Conservation (phyloP, 2,888 invertebrate species). For the Amaurobius ferox region DNA sequence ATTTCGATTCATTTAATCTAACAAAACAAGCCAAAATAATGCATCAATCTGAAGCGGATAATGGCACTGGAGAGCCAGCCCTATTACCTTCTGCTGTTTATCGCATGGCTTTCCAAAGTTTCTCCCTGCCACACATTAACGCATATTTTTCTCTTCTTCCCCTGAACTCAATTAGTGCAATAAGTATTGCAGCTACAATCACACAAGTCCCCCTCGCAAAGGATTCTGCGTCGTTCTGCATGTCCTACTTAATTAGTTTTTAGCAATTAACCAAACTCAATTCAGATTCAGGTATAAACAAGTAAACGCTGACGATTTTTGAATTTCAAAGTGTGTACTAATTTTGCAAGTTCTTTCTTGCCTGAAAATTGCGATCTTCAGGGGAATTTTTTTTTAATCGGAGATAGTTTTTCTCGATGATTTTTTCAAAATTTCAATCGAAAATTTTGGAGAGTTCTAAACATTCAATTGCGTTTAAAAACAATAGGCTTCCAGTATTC, state of each 20-base stretch:
- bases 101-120: constrained; percentile 4
- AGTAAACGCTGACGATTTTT: no score
- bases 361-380: no score
- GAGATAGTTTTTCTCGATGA: no score
- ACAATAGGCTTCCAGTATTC: no score
- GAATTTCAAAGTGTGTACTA: no score
- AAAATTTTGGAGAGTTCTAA: no score
- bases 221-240: neutral
- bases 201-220: neutral
- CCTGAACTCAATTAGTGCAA: neutral
- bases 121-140: constrained; percentile 1
- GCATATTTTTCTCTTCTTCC: constrained; percentile 3
- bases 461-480: no score
- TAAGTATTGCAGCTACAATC: neutral
- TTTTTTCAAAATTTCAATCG: no score
- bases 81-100: constrained; percentile 8
- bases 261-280: constrained; percentile 1
- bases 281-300: no score
- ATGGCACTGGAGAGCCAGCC: constrained; percentile 8
- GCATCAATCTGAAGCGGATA: constrained; percentile 1
- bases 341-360: no score
- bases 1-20: neutral
- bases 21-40: constrained; percentile 1
- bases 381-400: no score
- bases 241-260: constrained; percentile 4